Evolutionary conservation across 2,888 invertebrate genomes (phyloP), one percentile per base, ranked within the genome.

Genomic region (Ornithoptera priamus): DNA sequence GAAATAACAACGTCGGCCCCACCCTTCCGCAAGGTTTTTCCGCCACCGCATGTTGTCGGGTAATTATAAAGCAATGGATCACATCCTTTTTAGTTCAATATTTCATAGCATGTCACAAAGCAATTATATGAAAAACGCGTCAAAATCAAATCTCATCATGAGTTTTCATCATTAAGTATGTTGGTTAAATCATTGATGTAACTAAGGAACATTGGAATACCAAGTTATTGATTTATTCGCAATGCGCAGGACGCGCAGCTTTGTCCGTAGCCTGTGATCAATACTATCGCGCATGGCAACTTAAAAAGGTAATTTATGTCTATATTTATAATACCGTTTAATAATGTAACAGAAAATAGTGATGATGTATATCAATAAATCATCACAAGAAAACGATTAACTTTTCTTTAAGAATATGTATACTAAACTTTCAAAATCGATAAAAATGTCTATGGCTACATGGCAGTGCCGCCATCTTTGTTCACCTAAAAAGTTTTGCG

Each of bases 211-310:
- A 46, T 46, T 46, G 22, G 22, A 22, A 36, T 18, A 50, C 30
- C 60, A 46, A 46, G 20, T 10, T 66, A 66, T 66, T 50, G 66
- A 60, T 66, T n/a, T 30, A 46, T 66, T 66, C 60, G 66, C 60
- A 15, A 50, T 24, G 57, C 66, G 66, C 60, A 66, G n/a, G 30
- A n/a, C 66, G 53, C 46, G 20, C n/a, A 59, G 66, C 66, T 12
- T 17, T 15, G 24, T 50, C n/a, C 18, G 12, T 59, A n/a, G 60
- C 8, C 18, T 18, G 59, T 46, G 20, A 22, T 58, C 22, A 59
- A 58, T 22, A 18, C 46, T n/a, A 58, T 24, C 24, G 66, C 66
- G 59, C 60, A 60, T 50, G 50, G 36, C 66, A 61, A 61, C 10
- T 10, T 22, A n/a, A 22, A 58, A 0, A 24, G 53, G 53, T 6